Percentiles rank a stretch among this genome's conserved stretches.
Evolutionary conservation across 1,140 invertebrate species (phyloP).

Genomic region (Proales similis): DNA sequence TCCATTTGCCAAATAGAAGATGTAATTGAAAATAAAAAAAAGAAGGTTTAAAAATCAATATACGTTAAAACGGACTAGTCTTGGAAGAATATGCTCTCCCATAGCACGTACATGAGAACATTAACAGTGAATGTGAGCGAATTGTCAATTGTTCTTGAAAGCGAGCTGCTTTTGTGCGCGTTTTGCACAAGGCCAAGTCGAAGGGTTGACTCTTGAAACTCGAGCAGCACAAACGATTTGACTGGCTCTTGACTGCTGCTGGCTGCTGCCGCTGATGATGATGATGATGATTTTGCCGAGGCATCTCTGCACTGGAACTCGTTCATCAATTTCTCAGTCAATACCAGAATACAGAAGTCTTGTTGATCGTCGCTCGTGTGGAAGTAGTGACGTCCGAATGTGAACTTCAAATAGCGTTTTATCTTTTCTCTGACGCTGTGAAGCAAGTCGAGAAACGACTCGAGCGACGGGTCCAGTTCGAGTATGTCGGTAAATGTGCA

Average conservation of each 20-base stretch:
- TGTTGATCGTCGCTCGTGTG: background rate
- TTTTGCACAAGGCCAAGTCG: constrained; percentile 1
- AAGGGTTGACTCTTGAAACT: constrained; percentile 15
- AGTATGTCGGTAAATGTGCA: constrained; percentile 11
- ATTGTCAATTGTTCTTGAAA: too few species aligned
- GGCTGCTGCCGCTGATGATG: too few species aligned
- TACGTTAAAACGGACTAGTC: too few species aligned
- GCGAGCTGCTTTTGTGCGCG: constrained; percentile 5
- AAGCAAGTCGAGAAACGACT: background rate
- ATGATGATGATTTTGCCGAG: background rate
- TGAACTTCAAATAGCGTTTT: constrained; percentile 14
- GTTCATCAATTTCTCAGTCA: constrained; percentile 10
- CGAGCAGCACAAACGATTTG: constrained; percentile 16
- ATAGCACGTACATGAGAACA: constrained; percentile 20
- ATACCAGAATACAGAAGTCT: constrained; percentile 19
- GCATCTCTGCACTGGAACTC: background rate
- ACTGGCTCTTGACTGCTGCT: background rate
- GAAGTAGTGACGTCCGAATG: constrained; percentile 4
- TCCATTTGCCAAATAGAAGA: too few species aligned
- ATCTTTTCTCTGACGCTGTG: constrained; percentile 22
- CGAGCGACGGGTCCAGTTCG: constrained; percentile 12
- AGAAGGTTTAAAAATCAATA: too few species aligned
- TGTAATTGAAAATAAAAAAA: too few species aligned
- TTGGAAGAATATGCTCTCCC: constrained; percentile 18
- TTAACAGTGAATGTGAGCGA: constrained; percentile 18